Base-by-base conservation (phyloP, 2,888 invertebrate genomes). In the Nephrotoma appendiculata region DNA sequence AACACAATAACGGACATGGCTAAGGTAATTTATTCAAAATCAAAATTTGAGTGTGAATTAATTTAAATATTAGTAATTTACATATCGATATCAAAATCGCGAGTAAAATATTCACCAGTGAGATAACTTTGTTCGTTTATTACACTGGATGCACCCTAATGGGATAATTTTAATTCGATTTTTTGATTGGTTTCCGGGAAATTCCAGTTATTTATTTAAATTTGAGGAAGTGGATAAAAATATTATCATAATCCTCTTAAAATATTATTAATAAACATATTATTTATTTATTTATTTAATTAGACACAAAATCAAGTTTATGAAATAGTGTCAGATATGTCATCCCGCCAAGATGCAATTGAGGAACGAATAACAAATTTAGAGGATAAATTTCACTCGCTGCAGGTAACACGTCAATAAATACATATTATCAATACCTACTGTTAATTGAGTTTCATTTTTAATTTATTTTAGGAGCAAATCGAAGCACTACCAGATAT, bases 1-100 rank as follows among this genome's bases (percentile, higher is more conserved):
- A 99, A 98, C 91, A 99, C 99, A 87, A 97, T 99, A 92, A 98
- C 99, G 87, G 99, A 99, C 92, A 99, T 99, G 97, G 99, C 99
- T 90, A 99, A 99, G 96, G 99, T 99, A 94, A 93, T 92, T 92
- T 31, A 31, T 31, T 7, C 31, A 31, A 44, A 44, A 44, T 71
- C 2, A 15, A 52, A 15, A 31, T 31, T 31, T 1, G 1, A 31
- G 1, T 31, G 31, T 31, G 31, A 31, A 31, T 31, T 31, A 31
- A 31, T 31, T 31, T 31, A 31, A 31, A 31, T 31, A 31, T 31
- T 31, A 31, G 31, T 31, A 31, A 31, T 31, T 31, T 31, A 31
- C 31, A 31, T 31, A 31, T 31, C 1, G 1, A 1, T 31, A 2
- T n/a, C n/a, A n/a, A n/a, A n/a, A n/a, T 31, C 2, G 31, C 31